phyloP scores from a whole-genome alignment of 2,797 vertebrate species.

The Danio kyathit region DNA sequence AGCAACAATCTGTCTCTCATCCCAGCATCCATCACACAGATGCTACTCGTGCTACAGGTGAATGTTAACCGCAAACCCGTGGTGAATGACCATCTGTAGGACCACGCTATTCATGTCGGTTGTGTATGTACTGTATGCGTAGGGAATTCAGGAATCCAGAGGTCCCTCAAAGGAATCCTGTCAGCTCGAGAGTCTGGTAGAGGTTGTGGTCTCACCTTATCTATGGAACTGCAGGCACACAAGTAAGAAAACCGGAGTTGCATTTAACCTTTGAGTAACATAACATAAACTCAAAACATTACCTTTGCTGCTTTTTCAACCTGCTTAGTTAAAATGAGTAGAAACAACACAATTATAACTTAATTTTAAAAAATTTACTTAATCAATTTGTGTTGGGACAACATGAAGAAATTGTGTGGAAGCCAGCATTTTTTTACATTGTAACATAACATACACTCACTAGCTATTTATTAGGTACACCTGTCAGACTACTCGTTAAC shows the following conservation, averaged over 20 bases:
- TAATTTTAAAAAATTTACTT: no score
- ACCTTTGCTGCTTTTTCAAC: no score
- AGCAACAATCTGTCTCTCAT: constrained; percentile 67
- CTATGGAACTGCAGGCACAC: constrained; percentile 78
- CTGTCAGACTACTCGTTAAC: no score
- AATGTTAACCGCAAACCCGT: not conserved
- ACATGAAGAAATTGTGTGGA: no score
- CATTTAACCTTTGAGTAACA: no score
- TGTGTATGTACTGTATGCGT: constrained; percentile 8
- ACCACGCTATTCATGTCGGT: not conserved
- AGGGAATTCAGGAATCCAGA: constrained; percentile 85
- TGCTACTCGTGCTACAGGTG: constrained; percentile 87
- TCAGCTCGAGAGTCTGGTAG: constrained; percentile 84
- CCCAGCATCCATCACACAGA: constrained; percentile 83
- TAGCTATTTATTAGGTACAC: no score
- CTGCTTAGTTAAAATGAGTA: no score
- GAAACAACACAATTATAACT: no score
- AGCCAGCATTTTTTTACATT: no score
- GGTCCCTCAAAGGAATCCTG: constrained; percentile 80
- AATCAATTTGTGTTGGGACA: no score
- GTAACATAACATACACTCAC: no score
- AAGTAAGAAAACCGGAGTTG: constrained; percentile 36
- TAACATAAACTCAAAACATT: no score
- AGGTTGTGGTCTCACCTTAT: constrained; percentile 82
- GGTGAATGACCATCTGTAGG: not conserved